Evolutionary conservation across 2,113 vertebrate species (phyloP).

Genomic region (Agelaius tricolor): DNA sequence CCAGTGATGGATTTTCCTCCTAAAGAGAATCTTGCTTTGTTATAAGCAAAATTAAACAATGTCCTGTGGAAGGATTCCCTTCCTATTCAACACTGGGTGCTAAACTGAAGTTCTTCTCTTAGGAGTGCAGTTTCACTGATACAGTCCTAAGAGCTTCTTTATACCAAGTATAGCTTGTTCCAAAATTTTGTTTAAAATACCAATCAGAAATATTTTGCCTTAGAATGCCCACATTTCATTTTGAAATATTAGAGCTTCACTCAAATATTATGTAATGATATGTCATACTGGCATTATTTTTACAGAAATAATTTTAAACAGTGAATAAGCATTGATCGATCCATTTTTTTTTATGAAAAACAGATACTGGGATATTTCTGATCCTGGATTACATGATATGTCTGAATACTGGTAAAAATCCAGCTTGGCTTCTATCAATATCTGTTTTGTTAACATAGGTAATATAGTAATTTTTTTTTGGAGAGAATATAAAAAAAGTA

Average conservation of each 20-base stretch:
- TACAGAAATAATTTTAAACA: background rate
- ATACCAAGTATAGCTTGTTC: background rate
- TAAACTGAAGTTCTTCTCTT: background rate
- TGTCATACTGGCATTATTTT: background rate
- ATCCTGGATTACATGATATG: background rate
- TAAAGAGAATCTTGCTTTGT: background rate
- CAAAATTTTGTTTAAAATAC: background rate
- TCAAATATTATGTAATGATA: background rate
- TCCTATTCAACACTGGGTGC: fast-evolving
- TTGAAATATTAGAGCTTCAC: background rate
- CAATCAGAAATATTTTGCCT: background rate
- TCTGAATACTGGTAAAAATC: background rate
- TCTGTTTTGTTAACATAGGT: background rate
- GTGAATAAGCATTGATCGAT: background rate
- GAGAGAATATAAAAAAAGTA: background rate
- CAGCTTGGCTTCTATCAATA: background rate
- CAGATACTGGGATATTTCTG: background rate
- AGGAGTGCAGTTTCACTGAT: background rate
- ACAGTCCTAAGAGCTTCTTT: background rate
- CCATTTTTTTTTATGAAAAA: background rate
- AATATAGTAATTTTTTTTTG: background rate
- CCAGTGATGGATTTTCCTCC: background rate
- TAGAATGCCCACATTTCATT: background rate
- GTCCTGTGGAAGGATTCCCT: background rate
- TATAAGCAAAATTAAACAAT: background rate